Base-by-base conservation (phyloP, 1,140 invertebrate species). In the Triops cancriformis region DNA sequence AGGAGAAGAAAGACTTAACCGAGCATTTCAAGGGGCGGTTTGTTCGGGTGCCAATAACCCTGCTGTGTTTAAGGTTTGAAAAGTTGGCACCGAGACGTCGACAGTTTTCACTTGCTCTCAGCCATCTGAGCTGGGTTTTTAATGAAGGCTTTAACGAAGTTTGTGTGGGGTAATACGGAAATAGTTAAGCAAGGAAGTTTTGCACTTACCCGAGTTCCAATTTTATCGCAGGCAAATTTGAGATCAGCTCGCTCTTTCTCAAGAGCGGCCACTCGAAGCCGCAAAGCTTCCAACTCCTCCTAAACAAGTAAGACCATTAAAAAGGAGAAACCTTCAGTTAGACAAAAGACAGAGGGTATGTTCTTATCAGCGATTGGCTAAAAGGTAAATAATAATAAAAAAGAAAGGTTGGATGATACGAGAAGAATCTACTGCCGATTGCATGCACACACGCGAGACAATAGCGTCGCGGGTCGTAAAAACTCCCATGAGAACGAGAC, bases 181-280 rank as follows among this genome's bases (percentile, higher is more conserved):
- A 26, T 26, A 45, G 51, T 72, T n/a, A n/a, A 28, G 26, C 6
- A 12, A 37, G 37, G n/a, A 42, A 75, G 12, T 37, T 14, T 11
- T n/a, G 51, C 74, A 83, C 91, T 90, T 85, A 97, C 95, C 91
- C 95, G 95, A 78, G 90, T 90, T 85, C 97, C 95, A 77, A 97
- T 86, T 85, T 91, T 92, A 81, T 96, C 94, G 83, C 93, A 95
- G 81, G 94, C 91, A 81, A 91, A 89, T 86, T 97, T 96, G 83
- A 95, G 88, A 80, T 91, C 89, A 81, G 89, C 90, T 78, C 93
- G 88, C 83, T 97, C 95, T 82, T 88, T 89, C 83, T 97, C 95
- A 80, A 94, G 85, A 84, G 93, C 94, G 75, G 97, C 94, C 80
- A 94, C 85, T 84, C 94, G 94, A 1, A 88, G 84, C 80, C 91